Conservation (phyloP, 2,888 invertebrate genomes). For the Microplitis deprimator region DNA sequence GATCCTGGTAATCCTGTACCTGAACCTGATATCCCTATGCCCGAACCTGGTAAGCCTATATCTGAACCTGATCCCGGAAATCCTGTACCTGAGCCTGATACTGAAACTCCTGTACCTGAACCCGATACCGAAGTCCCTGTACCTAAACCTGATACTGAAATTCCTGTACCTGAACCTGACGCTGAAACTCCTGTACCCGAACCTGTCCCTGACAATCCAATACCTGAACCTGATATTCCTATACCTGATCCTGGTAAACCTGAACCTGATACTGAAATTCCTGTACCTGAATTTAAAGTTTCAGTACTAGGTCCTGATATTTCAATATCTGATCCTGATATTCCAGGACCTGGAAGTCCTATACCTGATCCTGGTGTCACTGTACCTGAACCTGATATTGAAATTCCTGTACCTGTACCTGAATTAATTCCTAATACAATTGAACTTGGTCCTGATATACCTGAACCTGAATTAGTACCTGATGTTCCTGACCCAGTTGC, state of each 20-base stretch:
- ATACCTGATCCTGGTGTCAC: background rate
- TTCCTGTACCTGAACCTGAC: background rate
- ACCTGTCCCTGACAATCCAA: too few species aligned
- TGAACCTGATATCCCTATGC: background rate
- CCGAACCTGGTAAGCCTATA: background rate
- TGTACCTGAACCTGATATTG: background rate
- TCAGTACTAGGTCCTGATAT: background rate
- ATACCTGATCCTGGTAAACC: too few species aligned
- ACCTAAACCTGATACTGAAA: background rate
- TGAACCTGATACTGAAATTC: too few species aligned
- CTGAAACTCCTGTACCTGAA: background rate
- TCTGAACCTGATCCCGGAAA: background rate
- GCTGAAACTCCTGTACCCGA: background rate
- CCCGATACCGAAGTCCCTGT: background rate
- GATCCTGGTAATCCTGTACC: background rate
- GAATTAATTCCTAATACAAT: background rate
- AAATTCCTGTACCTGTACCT: background rate
- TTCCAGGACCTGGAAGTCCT: background rate
- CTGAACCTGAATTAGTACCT: background rate
- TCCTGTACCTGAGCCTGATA: background rate
- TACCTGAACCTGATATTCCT: background rate
- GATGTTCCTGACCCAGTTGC: background rate
- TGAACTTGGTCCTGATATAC: background rate
- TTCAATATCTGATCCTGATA: background rate
- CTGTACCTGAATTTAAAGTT: background rate